A percentile compares a stretch with the other conserved stretches of the same genome.
Evolutionary conservation across 2,113 vertebrate genomes (phyloP).

Genomic region (Neodon shergylaensis): DNA sequence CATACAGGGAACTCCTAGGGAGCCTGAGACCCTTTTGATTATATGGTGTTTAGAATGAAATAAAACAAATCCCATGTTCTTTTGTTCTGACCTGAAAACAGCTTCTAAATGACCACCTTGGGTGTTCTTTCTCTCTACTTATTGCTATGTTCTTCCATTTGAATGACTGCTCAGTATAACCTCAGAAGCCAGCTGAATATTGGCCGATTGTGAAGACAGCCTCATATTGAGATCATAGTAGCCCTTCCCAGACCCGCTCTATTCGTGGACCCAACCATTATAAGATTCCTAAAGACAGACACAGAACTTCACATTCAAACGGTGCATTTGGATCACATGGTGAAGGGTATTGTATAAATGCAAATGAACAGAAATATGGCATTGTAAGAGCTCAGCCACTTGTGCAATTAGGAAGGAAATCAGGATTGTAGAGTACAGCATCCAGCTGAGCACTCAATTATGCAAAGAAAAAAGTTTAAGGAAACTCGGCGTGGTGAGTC

Average conservation of each 20-base stretch:
- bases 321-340: constrained; percentile 61
- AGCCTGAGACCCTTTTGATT: constrained; percentile 73
- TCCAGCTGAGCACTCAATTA: constrained; percentile 80
- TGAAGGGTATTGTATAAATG: constrained; percentile 78
- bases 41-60: constrained; percentile 76
- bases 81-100: constrained; percentile 82
- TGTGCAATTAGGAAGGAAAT: constrained; percentile 84
- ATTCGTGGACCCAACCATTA: constrained; percentile 48
- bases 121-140: constrained; percentile 68
- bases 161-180: constrained; percentile 71
- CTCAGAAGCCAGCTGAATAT: constrained; percentile 69
- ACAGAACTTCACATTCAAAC: constrained; percentile 74
- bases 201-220: constrained; percentile 69
- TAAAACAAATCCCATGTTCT: constrained; percentile 78
- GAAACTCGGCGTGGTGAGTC: constrained; percentile 68
- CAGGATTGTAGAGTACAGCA: constrained; percentile 66
- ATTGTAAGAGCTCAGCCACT: constrained; percentile 81
- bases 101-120: constrained; percentile 76
- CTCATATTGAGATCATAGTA: constrained; percentile 68
- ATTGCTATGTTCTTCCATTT: constrained; percentile 71
- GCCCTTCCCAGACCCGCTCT: constrained; percentile 52
- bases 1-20: constrained; percentile 67
- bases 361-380: constrained; percentile 80
- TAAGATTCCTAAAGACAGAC: constrained; percentile 72
- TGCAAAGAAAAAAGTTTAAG: constrained; percentile 72